Base-by-base conservation (phyloP, 2,113 vertebrate species). In the Lepus timidus region DNA sequence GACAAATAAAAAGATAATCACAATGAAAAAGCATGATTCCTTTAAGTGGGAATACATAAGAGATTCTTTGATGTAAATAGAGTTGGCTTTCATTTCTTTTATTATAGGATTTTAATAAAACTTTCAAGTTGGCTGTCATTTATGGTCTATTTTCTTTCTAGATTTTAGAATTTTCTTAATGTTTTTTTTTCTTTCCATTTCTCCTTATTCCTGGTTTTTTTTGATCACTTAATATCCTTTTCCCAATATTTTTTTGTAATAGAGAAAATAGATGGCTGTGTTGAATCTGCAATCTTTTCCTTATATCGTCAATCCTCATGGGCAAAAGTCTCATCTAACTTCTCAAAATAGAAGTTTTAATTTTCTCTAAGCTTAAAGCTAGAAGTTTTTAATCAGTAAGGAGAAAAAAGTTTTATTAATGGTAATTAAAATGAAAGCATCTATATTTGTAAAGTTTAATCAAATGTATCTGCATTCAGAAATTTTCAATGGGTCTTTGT, bases 381-480 rank as follows among this genome's bases (percentile, higher is more conserved):
- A 2, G 33, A 90, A 86, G n/a, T 14, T 81, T 78, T 36, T 71
- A 65, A 49, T 78, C 95, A 67, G 14, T 29, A 76, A 67, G 25
- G 86, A 29, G 33, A 29, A 2, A 83, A 86, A 64, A 58, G 29
- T 55, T 76, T 51, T 67, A 76, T 67, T 71, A 76, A 76, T 78
- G 36, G 25, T 6, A 93, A 79, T 79, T 74, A 58, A 95, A 36
- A 55, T 73, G 16, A 73, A 93, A 76, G 76, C 64, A 61, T 64
- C 22, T 70, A 71, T 49, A 78, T 70, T 82, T 49, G 14, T 49
- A 76, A 75, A 23, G 12, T 20, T 64, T 70, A 64, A 78, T 79
- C 20, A 31, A 25, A n/a, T 51, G 12, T 51, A n/a, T 29, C 10
- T 85, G 79, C 36, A 81, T 64, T 14, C 49, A 12, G 52, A 82